phyloP scores from a whole-genome alignment of 1,140 invertebrate species.

The Apis cerana region DNA sequence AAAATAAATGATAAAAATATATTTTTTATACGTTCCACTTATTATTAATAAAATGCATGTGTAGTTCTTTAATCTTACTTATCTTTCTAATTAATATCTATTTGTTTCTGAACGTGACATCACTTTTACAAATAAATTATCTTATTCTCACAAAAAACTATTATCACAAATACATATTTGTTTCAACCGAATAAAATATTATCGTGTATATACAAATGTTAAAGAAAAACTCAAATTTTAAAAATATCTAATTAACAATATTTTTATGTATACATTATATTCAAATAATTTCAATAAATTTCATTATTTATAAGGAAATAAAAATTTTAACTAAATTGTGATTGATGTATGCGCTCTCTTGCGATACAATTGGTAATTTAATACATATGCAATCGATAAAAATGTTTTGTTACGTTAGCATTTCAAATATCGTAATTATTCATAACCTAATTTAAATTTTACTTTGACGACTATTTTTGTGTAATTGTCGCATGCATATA shows the following conservation, averaged over 20 bases:
- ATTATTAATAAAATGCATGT: background rate
- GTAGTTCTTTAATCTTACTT: background rate
- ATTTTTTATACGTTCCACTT: background rate
- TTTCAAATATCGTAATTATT: background rate
- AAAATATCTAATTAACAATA: background rate
- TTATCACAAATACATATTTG: background rate
- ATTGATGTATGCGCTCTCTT: slow-evolving; percentile 1
- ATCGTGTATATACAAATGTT: too few species aligned
- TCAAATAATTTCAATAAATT: background rate
- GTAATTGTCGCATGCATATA: too few species aligned
- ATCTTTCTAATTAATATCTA: background rate
- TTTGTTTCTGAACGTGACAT: background rate
- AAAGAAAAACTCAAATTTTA: background rate
- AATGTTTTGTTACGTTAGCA: background rate
- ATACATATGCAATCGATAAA: background rate
- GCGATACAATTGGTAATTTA: background rate
- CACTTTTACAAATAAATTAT: background rate
- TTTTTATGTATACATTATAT: background rate
- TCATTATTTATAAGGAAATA: background rate
- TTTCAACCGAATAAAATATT: background rate
- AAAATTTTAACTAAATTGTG: background rate
- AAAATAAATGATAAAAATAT: background rate
- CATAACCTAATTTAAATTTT: too few species aligned
- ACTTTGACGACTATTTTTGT: too few species aligned
- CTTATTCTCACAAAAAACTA: background rate